phyloP scores from a whole-genome alignment of 2,113 vertebrate genomes.

The Morone saxatilis region DNA sequence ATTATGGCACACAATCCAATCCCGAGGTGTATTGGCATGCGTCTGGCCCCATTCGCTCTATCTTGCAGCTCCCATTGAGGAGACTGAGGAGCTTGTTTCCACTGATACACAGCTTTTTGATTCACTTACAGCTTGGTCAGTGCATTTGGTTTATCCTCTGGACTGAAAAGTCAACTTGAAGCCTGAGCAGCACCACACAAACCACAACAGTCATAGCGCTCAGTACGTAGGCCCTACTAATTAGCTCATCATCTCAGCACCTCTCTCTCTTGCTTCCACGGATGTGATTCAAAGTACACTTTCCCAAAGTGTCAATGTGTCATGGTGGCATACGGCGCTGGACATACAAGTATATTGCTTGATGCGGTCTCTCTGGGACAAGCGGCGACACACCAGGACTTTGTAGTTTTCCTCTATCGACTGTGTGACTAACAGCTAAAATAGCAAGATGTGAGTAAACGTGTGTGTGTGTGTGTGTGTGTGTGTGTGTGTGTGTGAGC shows the following conservation, averaged over 20 bases:
- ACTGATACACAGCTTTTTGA: slow-evolving; percentile 69
- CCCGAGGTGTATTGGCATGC: slow-evolving; percentile 51
- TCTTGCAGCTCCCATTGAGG: slow-evolving; percentile 57
- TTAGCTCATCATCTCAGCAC: slow-evolving; percentile 68
- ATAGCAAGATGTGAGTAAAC: slow-evolving; percentile 55
- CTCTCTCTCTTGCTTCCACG: slow-evolving; percentile 41
- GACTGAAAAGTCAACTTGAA: slow-evolving; percentile 59
- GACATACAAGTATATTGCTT: slow-evolving; percentile 36
- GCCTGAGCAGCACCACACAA: slow-evolving; percentile 33
- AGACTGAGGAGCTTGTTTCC: slow-evolving; percentile 63
- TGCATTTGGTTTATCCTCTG: slow-evolving; percentile 70
- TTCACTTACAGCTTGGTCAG: slow-evolving; percentile 80
- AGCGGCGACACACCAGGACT: slow-evolving; percentile 45
- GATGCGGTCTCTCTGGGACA: slow-evolving; percentile 51
- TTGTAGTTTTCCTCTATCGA: slow-evolving; percentile 56
- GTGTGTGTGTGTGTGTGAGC: background rate
- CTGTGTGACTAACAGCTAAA: slow-evolving; percentile 70
- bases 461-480: background rate
- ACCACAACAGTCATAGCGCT: slow-evolving; percentile 53
- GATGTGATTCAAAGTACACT: slow-evolving; percentile 51
- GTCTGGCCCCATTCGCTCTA: slow-evolving; percentile 48
- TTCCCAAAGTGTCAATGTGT: slow-evolving; percentile 9
- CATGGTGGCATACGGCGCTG: slow-evolving; percentile 26
- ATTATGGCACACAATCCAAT: slow-evolving; percentile 46
- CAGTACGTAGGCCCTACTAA: slow-evolving; percentile 52